Conservation (phyloP, 2,888 invertebrate genomes). For the Hirtodrosophila histrioides region DNA sequence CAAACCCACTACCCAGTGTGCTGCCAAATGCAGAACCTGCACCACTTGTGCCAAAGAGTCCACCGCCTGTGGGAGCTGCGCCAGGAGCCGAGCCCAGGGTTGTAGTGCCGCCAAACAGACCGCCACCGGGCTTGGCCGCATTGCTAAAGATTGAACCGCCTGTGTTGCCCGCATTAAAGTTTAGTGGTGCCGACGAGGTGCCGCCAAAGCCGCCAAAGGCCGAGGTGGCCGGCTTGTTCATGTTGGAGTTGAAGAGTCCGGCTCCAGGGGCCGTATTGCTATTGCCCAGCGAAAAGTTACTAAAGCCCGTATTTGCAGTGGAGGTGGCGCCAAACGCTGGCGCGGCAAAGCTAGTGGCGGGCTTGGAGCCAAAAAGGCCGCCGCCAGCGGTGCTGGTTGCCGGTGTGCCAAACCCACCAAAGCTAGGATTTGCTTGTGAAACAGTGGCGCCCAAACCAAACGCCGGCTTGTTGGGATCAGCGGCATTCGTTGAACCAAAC, state of each 20-base stretch:
- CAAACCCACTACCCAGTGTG: conserved; percentile 65
- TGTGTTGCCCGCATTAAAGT: conserved; percentile 79
- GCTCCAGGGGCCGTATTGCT: conserved; percentile 66
- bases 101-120: conserved; percentile 83
- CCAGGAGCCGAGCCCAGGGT: conserved; percentile 47
- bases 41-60: conserved; percentile 28
- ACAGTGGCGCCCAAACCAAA: conserved; percentile 80
- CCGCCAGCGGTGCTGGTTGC: conserved; percentile 84
- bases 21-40: conserved; percentile 85
- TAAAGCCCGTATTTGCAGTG: conserved; percentile 78
- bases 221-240: conserved; percentile 85
- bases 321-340: conserved; percentile 82
- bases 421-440: conserved; percentile 79
- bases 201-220: conserved; percentile 86
- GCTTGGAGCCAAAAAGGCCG: conserved; percentile 80
- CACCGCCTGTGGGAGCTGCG: conserved; percentile 7
- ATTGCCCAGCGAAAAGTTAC: conserved; percentile 76
- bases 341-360: conserved; percentile 84
- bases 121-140: conserved; percentile 81
- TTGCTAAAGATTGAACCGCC: conserved; percentile 85
- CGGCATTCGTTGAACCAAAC: conserved; percentile 75
- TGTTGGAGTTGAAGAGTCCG: conserved; percentile 80
- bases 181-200: conserved; percentile 82
- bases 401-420: conserved; percentile 82
- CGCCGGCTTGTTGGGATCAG: conserved; percentile 83